Percentiles rank a stretch among this genome's conserved stretches.
Evolutionary conservation across 2,888 invertebrate species (phyloP).

Genomic region (Mythimna loreyi): DNA sequence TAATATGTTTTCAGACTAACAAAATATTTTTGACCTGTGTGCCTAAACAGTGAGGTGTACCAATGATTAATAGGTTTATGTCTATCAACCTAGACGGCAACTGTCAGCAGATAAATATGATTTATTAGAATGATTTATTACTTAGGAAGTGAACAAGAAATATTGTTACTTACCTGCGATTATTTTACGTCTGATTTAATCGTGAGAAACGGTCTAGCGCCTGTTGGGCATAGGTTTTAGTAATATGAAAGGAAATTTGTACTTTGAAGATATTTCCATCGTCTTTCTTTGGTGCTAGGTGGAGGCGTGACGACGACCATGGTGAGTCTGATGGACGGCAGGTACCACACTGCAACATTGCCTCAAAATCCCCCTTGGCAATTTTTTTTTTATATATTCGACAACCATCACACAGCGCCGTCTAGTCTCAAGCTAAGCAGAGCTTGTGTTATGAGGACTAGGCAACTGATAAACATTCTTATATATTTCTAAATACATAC

Average conservation of each 20-base stretch:
- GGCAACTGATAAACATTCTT: too few relatives aligned
- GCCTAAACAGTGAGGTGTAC: slow-evolving; percentile 28
- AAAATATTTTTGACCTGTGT: not conserved
- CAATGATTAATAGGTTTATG: slow-evolving; percentile 38
- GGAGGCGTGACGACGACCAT: too few relatives aligned
- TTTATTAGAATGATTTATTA: slow-evolving; percentile 39
- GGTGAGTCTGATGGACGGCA: too few relatives aligned
- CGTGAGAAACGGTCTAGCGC: not conserved
- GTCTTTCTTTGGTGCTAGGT: too few relatives aligned
- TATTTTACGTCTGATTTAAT: slow-evolving; percentile 1
- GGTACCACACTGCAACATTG: too few relatives aligned
- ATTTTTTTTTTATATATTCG: too few relatives aligned
- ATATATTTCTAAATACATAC: too few relatives aligned
- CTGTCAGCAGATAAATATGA: slow-evolving; percentile 21
- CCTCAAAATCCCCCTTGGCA: too few relatives aligned
- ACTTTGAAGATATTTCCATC: too few relatives aligned
- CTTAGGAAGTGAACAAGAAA: slow-evolving; percentile 21
- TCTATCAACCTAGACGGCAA: slow-evolving; percentile 16
- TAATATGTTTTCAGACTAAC: not conserved
- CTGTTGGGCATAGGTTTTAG: not conserved
- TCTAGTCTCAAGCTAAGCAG: too few relatives aligned
- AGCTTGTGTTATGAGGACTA: too few relatives aligned
- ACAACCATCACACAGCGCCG: too few relatives aligned
- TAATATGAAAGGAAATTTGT: not conserved
- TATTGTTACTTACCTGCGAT: slow-evolving; percentile 8